Evolutionary conservation across 2,888 invertebrate genomes (phyloP), one percentile per base, ranked within the genome.

Genomic region (Zonitis immaculata): DNA sequence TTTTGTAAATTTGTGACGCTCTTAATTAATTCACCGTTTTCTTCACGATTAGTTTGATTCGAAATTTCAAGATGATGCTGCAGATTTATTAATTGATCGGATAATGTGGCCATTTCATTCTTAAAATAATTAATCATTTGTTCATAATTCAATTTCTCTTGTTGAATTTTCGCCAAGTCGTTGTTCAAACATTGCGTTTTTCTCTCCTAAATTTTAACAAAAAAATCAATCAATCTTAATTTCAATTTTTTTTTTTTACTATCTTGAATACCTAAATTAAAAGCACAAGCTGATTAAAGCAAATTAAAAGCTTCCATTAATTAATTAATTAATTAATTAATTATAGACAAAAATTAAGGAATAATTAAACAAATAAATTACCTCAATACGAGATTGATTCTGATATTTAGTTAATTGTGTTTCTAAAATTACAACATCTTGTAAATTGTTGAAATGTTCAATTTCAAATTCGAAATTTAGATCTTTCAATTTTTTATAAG

Each of bases 371-470:
- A 45, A 7, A 6, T 1, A 57, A 46, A 47, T 45, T 70, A 73
- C 73, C 72, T 74, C 69, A 16, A 62, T 32, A 53, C 66, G 70
- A 42, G 65, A 66, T 49, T 68, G 57, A 42, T 49, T 59, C 60
- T 74, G 71, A 63, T 75, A 74, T 50, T 74, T 73, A 51, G 63
- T 53, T 26, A 76, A 54, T 52, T 70, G 69, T 32, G 62, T 58
- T 56, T 76, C 74, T 49, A 73, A 61, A 44, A 69, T 60, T 28
- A 68, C 66, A 9, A 73, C 56, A 58, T 76, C 75, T 58, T 75
- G 75, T 9, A 72, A 54, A 45, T 63, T 67, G 48, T 69, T 65
- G 51, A 73, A 73, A 50, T 73, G 70, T 18, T 70, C 70, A n/a
- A 74, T 63, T 66, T 75, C 75, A 27, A 75, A 56, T 32, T 66